These are phyloP conservation scores for Leptoteleia sp. DNA, from an alignment of 1,140 invertebrate species.

Conservation along the genomic window DNA sequence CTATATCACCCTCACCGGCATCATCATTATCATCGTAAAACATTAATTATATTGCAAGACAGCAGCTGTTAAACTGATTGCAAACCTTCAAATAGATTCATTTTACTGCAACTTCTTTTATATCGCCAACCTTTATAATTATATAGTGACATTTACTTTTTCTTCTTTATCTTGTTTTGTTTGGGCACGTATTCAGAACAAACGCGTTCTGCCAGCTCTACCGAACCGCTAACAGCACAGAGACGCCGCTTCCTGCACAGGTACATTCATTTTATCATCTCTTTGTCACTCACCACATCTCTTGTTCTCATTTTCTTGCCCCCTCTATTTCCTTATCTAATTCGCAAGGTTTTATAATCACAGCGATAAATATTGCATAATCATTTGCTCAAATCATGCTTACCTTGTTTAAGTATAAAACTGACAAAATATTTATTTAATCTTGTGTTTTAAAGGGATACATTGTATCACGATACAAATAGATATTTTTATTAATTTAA, in stretches of 20 bases:
- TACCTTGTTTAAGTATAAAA: too few relatives aligned
- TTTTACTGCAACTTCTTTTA: neutral
- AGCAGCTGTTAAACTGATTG: too few relatives aligned
- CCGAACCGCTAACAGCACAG: constrained; percentile 81
- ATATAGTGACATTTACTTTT: constrained; percentile 77
- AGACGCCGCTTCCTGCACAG: constrained; percentile 81
- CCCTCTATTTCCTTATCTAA: constrained; percentile 21
- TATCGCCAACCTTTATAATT: constrained; percentile 49
- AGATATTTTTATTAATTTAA: too few relatives aligned
- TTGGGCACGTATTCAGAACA: constrained; percentile 81
- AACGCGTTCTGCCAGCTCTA: constrained; percentile 80
- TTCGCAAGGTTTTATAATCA: too few relatives aligned
- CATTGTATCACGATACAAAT: too few relatives aligned
- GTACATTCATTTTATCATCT: constrained; percentile 77
- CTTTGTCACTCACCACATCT: constrained; percentile 62
- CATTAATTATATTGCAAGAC: too few relatives aligned
- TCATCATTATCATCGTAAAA: too few relatives aligned
- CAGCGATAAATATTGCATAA: constrained; percentile 19
- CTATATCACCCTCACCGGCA: too few relatives aligned
- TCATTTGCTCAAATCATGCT: constrained; percentile 8
- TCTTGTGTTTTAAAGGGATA: too few relatives aligned
- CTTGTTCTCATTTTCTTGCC: constrained; percentile 34
- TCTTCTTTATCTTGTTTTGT: constrained; percentile 78
- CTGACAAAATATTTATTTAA: too few relatives aligned
- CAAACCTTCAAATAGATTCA: too few relatives aligned